These are phyloP conservation scores for Aphis gossypii DNA, from an alignment of 1,140 invertebrate species.

Conservation along the genomic window DNA sequence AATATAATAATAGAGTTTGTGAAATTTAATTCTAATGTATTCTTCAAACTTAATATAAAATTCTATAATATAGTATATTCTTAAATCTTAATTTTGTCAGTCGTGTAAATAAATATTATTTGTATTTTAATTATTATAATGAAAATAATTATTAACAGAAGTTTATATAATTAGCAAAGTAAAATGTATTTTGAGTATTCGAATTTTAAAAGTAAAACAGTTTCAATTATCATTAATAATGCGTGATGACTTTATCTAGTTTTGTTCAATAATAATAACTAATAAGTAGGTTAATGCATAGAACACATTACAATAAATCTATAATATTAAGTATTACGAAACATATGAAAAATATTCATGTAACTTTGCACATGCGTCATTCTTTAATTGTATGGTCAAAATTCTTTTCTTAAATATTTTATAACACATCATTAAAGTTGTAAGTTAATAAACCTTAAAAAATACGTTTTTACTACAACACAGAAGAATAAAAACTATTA, in stretches of 20 bases:
- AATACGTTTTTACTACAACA: neutral
- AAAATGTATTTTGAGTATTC: neutral
- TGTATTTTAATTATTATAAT: neutral
- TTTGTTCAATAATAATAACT: neutral
- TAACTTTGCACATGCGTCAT: neutral
- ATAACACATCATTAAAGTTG: neutral
- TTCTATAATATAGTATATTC: neutral
- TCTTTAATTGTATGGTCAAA: neutral
- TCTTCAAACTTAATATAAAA: neutral
- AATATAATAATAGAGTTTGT: no score
- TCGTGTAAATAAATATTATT: neutral
- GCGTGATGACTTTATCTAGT: neutral
- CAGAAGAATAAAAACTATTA: neutral
- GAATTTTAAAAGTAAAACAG: neutral
- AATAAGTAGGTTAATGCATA: neutral
- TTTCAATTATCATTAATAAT: neutral
- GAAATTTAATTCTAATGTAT: no score
- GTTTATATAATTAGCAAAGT: neutral
- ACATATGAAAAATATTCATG: neutral
- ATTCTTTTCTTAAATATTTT: neutral
- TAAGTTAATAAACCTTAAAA: conserved; percentile 20
- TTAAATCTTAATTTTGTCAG: neutral
- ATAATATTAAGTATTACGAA: neutral
- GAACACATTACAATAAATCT: neutral
- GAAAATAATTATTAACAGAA: neutral